Evolutionary conservation across 2,888 invertebrate genomes (phyloP), one percentile per base, ranked within the genome.

Genomic region (Athalia circularis): DNA sequence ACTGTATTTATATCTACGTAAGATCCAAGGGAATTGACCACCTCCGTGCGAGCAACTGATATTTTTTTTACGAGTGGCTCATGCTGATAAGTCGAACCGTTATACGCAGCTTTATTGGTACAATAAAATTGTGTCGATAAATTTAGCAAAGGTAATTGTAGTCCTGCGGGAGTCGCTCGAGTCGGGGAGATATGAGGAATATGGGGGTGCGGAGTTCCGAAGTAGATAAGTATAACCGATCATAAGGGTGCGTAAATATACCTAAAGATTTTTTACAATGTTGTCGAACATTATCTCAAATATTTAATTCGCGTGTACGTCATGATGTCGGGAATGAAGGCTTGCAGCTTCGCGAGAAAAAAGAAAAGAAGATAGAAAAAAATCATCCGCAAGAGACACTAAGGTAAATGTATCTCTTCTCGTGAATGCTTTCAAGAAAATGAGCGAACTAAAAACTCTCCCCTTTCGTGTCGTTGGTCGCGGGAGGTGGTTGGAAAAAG

Each of bases 51-150:
- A 77, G 57, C 45, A 65, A 59, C 65, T 77, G 77, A 77, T 77
- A 77, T 57, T 15, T 65, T 57, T 65, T 77, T 65, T 77, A 77
- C 65, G 77, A 77, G 65, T 77, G 47, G 65, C 65, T 65, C 45
- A 77, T 54, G 29, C 77, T 77, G 77, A 77, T 77, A 77, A 77
- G 54, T 77, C 65, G 13, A 67, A 65, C 48, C 65, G 76, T 65
- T 57, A 57, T 77, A 47, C n/a, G 54, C 54, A 29, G 57, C 47
- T 77, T 65, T 77, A 77, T 77, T 65, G 65, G 48, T 15, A n/a
- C 65, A 67, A 65, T 65, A 65, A 65, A 65, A 65, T 72, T 72
- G 77, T 77, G 50, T 50, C 65, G 65, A 77, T 65, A 65, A 64
- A 77, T 77, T 67, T 48, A 29, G 43, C 65, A 29, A 29, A 29